phyloP scores from a whole-genome alignment of 1,140 invertebrate genomes.

The Drosophila persimilis region DNA sequence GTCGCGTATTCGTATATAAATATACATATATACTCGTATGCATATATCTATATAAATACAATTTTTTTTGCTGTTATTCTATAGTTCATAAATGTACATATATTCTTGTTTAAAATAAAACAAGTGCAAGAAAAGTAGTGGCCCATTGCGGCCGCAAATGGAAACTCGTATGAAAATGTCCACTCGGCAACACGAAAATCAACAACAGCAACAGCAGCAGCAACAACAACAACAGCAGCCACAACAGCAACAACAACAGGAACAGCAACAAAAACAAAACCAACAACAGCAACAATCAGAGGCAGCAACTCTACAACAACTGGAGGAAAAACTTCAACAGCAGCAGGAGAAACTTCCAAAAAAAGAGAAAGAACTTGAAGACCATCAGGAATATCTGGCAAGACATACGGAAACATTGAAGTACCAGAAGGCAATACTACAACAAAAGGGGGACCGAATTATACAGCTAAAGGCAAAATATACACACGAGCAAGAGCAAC shows the following conservation, averaged over 20 bases:
- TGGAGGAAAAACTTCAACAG: conserved; percentile 8
- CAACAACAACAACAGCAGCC: conserved; percentile 24
- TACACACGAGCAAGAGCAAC: background rate
- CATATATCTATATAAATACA: conserved; percentile 29
- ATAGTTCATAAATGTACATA: conserved; percentile 45
- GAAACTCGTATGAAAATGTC: conserved; percentile 60
- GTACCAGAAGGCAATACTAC: too few species aligned
- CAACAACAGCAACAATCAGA: conserved; percentile 15
- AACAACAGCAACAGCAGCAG: conserved; percentile 13
- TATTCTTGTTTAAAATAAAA: conserved; percentile 24
- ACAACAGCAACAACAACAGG: conserved; percentile 8
- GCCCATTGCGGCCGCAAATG: conserved; percentile 47
- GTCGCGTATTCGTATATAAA: conserved; percentile 10
- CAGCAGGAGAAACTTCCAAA: background rate
- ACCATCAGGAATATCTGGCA: too few species aligned
- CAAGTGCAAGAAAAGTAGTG: conserved; percentile 40
- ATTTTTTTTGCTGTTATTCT: conserved; percentile 62
- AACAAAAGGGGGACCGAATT: too few species aligned
- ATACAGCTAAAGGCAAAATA: background rate
- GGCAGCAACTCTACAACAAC: too few species aligned
- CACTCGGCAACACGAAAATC: conserved; percentile 34
- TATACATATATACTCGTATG: conserved; percentile 8
- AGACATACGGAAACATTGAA: too few species aligned
- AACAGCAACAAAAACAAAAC: conserved; percentile 2
- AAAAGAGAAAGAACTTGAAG: too few species aligned